Evolutionary conservation across 2,113 vertebrate genomes (phyloP).

Genomic region (Rissa tridactyla): DNA sequence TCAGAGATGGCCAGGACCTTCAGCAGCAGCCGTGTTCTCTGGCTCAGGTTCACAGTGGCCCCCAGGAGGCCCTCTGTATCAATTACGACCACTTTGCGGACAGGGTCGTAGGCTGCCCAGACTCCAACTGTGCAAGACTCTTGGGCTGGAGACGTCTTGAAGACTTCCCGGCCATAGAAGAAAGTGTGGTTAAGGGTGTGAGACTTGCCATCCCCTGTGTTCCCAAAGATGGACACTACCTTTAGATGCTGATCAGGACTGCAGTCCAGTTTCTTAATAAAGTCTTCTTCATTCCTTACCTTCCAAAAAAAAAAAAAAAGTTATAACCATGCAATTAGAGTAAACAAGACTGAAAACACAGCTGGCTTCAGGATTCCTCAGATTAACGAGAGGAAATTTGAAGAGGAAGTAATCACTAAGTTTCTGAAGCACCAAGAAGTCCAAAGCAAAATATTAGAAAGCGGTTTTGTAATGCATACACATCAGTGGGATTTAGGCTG

Average conservation of each 20-base stretch:
- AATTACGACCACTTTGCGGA: conserved; percentile 89
- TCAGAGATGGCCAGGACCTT: conserved; percentile 97
- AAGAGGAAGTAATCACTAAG: not conserved
- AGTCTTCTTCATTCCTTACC: conserved; percentile 91
- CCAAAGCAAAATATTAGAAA: conserved; percentile 1
- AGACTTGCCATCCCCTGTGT: conserved; percentile 98
- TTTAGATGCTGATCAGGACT: conserved; percentile 92
- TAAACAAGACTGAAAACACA: not conserved
- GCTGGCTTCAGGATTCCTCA: not conserved
- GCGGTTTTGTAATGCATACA: not conserved
- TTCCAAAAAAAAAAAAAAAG: conserved; percentile 55
- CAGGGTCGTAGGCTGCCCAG: conserved; percentile 95
- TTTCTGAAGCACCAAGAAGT: not conserved
- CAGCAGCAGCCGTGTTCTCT: conserved; percentile 93
- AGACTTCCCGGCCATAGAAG: conserved; percentile 95
- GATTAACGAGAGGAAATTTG: not conserved
- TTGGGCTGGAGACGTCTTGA: conserved; percentile 95
- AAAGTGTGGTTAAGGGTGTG: conserved; percentile 98
- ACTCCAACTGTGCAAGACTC: conserved; percentile 98
- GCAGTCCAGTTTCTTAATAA: conserved; percentile 89
- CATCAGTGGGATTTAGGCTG: not conserved
- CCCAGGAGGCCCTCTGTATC: conserved; percentile 97
- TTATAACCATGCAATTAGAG: not conserved
- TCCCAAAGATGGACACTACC: conserved; percentile 98
- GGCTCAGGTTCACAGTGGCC: conserved; percentile 92